These are phyloP conservation scores for Aleiodes leptofemur DNA, from an alignment of 2,888 invertebrate genomes.

Conservation along the genomic window DNA sequence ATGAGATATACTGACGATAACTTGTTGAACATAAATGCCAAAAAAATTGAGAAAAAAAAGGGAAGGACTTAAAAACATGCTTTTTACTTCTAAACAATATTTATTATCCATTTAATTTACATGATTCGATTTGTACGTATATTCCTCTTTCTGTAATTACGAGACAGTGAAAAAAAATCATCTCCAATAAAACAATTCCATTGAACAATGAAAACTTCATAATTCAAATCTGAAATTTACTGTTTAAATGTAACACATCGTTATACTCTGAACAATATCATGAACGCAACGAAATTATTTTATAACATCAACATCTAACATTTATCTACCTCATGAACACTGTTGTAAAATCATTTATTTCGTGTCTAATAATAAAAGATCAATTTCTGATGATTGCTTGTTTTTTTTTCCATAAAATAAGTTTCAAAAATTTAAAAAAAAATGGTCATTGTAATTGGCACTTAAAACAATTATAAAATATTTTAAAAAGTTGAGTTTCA, in stretches of 20 bases:
- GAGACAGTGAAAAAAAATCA: not conserved
- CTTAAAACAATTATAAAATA: slow-evolving; percentile 1
- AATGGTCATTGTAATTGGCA: slow-evolving; percentile 17
- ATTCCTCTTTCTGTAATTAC: not conserved
- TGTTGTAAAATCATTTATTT: not conserved
- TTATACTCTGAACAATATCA: slow-evolving; percentile 23
- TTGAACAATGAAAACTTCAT: slow-evolving; percentile 1
- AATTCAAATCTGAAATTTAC: not conserved
- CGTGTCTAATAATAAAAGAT: not conserved
- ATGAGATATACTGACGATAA: no score
- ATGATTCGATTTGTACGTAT: not conserved
- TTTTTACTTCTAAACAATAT: not conserved
- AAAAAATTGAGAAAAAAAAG: not conserved
- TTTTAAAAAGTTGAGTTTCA: not conserved
- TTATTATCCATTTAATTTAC: slow-evolving; percentile 16
- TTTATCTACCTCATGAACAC: not conserved
- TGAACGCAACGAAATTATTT: slow-evolving; percentile 20
- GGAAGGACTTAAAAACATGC: not conserved
- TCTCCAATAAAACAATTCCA: slow-evolving; percentile 5
- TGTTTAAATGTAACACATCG: slow-evolving; percentile 9
- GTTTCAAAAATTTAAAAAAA: not conserved
- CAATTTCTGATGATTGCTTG: slow-evolving; percentile 1
- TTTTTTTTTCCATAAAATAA: slow-evolving; percentile 3
- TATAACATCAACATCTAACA: slow-evolving; percentile 25
- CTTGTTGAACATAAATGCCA: no score